Conservation (phyloP, 2,888 invertebrate genomes). For the Dryococelus australis region DNA sequence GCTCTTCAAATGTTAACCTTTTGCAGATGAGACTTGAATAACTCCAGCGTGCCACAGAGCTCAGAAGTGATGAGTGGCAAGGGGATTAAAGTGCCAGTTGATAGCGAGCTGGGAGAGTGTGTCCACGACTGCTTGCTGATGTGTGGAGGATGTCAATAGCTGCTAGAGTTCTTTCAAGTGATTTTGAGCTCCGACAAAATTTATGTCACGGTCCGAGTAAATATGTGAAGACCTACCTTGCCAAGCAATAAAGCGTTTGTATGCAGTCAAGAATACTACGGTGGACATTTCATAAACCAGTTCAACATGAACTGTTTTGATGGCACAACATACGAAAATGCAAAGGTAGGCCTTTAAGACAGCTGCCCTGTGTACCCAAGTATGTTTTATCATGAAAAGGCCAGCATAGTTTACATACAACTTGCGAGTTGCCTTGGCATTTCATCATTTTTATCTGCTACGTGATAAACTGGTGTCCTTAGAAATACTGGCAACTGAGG, state of each 20-base stretch:
- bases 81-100: constrained; percentile 54
- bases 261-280: background rate
- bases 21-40: constrained; percentile 51
- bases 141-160: background rate
- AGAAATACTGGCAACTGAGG: too few relatives aligned
- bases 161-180: background rate
- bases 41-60: constrained; percentile 55
- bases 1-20: constrained; percentile 52
- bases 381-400: constrained; percentile 34
- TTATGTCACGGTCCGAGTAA: background rate
- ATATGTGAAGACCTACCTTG: background rate
- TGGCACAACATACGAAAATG: background rate
- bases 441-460: too few relatives aligned
- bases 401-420: constrained; percentile 27
- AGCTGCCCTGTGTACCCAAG: constrained; percentile 19
- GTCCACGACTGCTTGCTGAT: background rate
- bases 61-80: constrained; percentile 53
- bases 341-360: background rate
- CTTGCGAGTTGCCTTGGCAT: too few relatives aligned
- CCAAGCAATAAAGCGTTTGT: background rate
- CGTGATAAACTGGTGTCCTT: too few relatives aligned
- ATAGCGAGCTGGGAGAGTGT: constrained; percentile 39
- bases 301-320: constrained; percentile 44
- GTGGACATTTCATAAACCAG: constrained; percentile 34
- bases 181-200: constrained; percentile 47